Conservation (phyloP, 2,888 invertebrate genomes). For the Deilephila elpenor region DNA sequence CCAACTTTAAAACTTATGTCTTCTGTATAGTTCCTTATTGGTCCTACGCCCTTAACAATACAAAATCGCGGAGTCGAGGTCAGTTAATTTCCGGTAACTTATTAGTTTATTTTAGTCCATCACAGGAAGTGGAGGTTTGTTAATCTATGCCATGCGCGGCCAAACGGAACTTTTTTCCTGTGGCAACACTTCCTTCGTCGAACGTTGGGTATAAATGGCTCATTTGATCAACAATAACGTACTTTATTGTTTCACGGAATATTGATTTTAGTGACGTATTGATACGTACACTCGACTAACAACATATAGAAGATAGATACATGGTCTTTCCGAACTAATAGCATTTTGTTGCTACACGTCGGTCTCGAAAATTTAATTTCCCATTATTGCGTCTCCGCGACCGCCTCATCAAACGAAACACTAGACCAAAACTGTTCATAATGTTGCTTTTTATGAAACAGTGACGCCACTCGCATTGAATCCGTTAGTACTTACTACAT, state of each 20-base stretch:
- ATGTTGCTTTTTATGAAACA: no score
- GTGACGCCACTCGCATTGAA: no score
- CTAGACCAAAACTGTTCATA: no score
- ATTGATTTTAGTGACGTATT: constrained; percentile 3
- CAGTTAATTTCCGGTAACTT: constrained; percentile 66
- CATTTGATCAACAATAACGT: constrained; percentile 32
- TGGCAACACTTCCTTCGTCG: constrained; percentile 63
- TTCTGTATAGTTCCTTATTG: constrained; percentile 20
- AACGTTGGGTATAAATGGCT: constrained; percentile 21
- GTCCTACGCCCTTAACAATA: constrained; percentile 31
- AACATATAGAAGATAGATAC: no score
- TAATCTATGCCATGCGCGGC: constrained; percentile 70
- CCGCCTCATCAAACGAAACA: no score
- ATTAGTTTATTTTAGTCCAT: constrained; percentile 70
- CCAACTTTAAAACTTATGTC: not conserved
- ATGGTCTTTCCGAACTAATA: no score
- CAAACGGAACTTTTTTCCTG: constrained; percentile 63
- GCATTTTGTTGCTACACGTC: no score
- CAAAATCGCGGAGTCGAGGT: constrained; percentile 52
- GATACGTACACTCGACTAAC: not conserved
- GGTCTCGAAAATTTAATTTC: no score
- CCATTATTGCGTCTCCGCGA: no score
- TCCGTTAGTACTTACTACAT: no score
- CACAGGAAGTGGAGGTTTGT: constrained; percentile 74
- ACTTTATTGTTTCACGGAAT: constrained; percentile 17